Percentiles rank a stretch among this genome's conserved stretches.
Evolutionary conservation across 2,888 invertebrate genomes (phyloP).

Genomic region (Dryomyza anilis): DNA sequence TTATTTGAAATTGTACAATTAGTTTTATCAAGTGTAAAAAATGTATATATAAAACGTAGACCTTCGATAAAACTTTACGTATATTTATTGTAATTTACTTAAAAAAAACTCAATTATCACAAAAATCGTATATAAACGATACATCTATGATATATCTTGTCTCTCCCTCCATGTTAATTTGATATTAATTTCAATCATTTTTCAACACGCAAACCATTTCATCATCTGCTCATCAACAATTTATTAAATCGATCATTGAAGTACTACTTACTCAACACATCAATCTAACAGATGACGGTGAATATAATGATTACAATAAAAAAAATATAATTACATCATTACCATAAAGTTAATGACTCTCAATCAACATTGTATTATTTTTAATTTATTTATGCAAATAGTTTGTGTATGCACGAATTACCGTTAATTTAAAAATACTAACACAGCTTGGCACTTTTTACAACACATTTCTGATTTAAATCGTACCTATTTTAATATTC

Average conservation of each 20-base stretch:
- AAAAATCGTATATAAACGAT: no score
- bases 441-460: background rate
- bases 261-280: constrained; percentile 27
- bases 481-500: background rate
- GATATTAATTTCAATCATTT: background rate
- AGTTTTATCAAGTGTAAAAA: no score
- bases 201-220: background rate
- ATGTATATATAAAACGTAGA: no score
- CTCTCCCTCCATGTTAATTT: no score
- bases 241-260: background rate
- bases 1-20: no score
- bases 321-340: no score
- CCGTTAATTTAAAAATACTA: no score
- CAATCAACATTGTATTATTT: constrained; percentile 1
- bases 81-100: no score
- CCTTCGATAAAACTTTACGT: no score
- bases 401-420: no score
- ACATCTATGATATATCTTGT: no score
- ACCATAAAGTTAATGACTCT: background rate
- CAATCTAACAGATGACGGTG: constrained; percentile 29
- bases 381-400: background rate
- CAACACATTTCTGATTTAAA: background rate
- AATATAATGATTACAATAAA: constrained; percentile 19
- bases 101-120: no score
- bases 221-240: constrained; percentile 12